Base-by-base conservation (phyloP, 2,113 vertebrate species). In the Menidia beryllina region DNA sequence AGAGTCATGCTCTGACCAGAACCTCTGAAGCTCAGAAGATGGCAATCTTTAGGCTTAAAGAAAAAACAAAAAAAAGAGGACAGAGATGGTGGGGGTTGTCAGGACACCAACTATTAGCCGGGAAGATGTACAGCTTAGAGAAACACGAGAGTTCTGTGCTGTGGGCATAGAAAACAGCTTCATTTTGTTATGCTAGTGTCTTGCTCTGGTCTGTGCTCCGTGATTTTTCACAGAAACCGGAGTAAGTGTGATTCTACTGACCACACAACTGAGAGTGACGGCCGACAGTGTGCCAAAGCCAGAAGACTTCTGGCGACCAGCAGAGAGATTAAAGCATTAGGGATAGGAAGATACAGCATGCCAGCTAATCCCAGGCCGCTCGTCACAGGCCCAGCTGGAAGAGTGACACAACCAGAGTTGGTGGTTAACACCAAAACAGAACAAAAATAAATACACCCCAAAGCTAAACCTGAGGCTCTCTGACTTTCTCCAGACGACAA, bases 321-420 rank as follows among this genome's bases (percentile, higher is more conserved):
- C 63, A 85, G 66, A 56, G 77, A 89, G 91, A 93, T 95, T 94
- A 90, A 92, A 86, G 90, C 86, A 91, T 85, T 93, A 94, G 86
- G 7, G 83, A 91, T 80, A 87, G 93, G 77, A 84, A 90, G 91
- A 89, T 89, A 86, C 88, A 63, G 85, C 52, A 25, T 72, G 90
- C 89, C 86, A 58, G 39, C 91, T 94, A 93, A 95, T 95, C 93
- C 91, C 66, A 52, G 61, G 51, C 79, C 60, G 90, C 84, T 90
- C 90, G 83, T 82, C 77, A 83, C 71, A 20, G 57, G 58, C 53
- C 83, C 85, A 90, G 86, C 84, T 89, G 87, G 82, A 87, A 69
- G 45, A 75, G 68, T 59, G 72, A 83, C 82, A 83, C 67, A 84
- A 69, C 83, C 69, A 75, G 21, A 77, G 54, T 83, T 84, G 83